Evolutionary conservation across 2,888 invertebrate genomes (phyloP), one percentile per base, ranked within the genome.

Genomic region (Ectropis crepuscularia): DNA sequence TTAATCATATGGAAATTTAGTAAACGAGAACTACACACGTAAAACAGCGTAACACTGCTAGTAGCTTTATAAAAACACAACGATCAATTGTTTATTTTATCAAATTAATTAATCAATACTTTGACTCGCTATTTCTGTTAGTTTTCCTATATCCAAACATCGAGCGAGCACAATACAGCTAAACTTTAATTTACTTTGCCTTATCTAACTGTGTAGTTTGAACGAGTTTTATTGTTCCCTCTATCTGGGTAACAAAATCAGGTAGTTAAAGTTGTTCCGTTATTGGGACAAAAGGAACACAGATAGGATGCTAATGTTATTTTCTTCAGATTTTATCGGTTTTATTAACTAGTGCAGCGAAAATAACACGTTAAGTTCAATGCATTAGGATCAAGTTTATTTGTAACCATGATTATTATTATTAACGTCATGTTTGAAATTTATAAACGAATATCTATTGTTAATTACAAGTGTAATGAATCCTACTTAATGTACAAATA

Each of bases 151-250:
- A 51, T 42, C 41, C 48, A 64, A 57, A 53, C 53, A 45, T 63
- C 47, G 63, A 58, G 48, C 47, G 51, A 60, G 65, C 67, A 51
- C 51, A 61, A 63, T 67, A 65, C 57, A 51, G 61, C 45, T 55
- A 58, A 61, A 73, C 77, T 80, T 80, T 79, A 83, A 84, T 83
- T 82, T 78, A 80, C 80, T 80, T 85, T 75, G 69, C 75, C 72
- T 74, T 58, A 58, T 63, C 68, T 80, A 80, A 79, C 77, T 74
- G 61, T 74, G 72, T 67, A 75, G 74, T 78, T 78, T 67, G 71
- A 71, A 75, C 77, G 72, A 77, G 72, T 73, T 75, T 69, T 72
- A 75, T 74, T 74, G 73, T 77, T 78, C 69, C 66, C 74, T 78
- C 28, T 79, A 81, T 81, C 82, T 68, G 71, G 66, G 71, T 73